These are phyloP conservation scores for Petaurus breviceps DNA, from an alignment of 2,113 vertebrate species.

Conservation along the genomic window DNA sequence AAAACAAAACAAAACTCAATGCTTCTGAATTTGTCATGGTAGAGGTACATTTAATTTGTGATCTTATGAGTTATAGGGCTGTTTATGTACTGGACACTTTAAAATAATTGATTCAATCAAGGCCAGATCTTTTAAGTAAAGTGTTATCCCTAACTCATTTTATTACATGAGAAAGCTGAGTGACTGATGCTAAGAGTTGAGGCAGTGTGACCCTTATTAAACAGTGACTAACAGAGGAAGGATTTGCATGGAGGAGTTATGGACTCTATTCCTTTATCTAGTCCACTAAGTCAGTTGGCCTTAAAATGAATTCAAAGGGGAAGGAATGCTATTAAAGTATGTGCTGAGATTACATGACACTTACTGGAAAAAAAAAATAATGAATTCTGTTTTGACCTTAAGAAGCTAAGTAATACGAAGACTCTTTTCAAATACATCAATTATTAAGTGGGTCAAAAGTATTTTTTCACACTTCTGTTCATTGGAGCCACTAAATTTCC, in stretches of 20 bases:
- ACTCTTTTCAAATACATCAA: neutral
- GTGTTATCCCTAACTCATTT: conserved; percentile 66
- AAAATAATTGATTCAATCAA: conserved; percentile 64
- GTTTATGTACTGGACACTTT: conserved; percentile 44
- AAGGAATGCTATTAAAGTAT: conserved; percentile 28
- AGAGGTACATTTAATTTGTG: neutral
- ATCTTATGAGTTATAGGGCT: conserved; percentile 51
- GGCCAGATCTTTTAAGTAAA: conserved; percentile 56
- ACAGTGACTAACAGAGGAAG: conserved; percentile 43
- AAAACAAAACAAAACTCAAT: neutral
- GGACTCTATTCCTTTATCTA: conserved; percentile 23
- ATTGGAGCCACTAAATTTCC: neutral
- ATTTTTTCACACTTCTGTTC: neutral
- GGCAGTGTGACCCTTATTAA: conserved; percentile 59
- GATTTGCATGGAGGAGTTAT: conserved; percentile 49
- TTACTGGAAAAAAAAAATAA: neutral
- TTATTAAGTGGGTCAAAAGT: neutral
- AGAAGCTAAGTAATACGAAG: neutral
- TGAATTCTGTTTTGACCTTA: conserved; percentile 21
- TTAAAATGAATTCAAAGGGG: conserved; percentile 33
- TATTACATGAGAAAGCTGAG: conserved; percentile 70
- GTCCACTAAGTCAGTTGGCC: conserved; percentile 16
- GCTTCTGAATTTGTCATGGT: conserved; percentile 10
- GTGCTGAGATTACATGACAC: conserved; percentile 26
- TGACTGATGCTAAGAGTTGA: conserved; percentile 54